Evolutionary conservation across 2,888 invertebrate genomes (phyloP).

Genomic region (Ornithoptera priamus): DNA sequence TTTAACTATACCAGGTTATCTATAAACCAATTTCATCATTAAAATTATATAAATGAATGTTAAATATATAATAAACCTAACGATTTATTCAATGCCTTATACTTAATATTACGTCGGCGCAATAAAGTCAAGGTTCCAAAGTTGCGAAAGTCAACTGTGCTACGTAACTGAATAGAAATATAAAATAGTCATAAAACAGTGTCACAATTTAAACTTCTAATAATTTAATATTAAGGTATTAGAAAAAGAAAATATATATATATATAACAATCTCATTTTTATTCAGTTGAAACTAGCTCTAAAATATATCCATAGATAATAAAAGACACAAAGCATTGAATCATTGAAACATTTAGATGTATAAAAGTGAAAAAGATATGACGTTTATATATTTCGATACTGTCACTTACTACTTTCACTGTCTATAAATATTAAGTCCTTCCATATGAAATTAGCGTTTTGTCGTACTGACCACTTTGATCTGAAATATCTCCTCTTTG

Average conservation of each 20-base stretch:
- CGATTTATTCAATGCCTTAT: not conserved
- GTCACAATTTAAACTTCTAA: not conserved
- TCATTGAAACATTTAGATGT: not conserved
- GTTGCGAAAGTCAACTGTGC: not conserved
- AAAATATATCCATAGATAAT: not conserved
- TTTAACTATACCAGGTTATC: too few species aligned
- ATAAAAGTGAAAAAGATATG: not conserved
- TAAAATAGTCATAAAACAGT: not conserved
- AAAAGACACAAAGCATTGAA: not conserved
- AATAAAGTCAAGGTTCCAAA: not conserved
- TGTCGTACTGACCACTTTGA: too few species aligned
- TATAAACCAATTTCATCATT: too few species aligned
- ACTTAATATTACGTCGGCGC: not conserved
- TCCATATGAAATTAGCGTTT: too few species aligned
- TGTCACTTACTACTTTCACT: slow-evolving; percentile 16
- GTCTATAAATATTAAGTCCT: not conserved
- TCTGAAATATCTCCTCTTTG: too few species aligned
- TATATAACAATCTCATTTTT: not conserved
- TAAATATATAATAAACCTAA: not conserved
- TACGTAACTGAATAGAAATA: slow-evolving; percentile 1
- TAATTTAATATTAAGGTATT: not conserved
- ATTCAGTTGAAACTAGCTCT: not conserved
- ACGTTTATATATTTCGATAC: not conserved
- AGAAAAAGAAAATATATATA: not conserved
- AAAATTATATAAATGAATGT: not conserved